These are phyloP conservation scores for Drosophila micromelanica DNA, from an alignment of 1,140 invertebrate genomes.

Conservation along the genomic window DNA sequence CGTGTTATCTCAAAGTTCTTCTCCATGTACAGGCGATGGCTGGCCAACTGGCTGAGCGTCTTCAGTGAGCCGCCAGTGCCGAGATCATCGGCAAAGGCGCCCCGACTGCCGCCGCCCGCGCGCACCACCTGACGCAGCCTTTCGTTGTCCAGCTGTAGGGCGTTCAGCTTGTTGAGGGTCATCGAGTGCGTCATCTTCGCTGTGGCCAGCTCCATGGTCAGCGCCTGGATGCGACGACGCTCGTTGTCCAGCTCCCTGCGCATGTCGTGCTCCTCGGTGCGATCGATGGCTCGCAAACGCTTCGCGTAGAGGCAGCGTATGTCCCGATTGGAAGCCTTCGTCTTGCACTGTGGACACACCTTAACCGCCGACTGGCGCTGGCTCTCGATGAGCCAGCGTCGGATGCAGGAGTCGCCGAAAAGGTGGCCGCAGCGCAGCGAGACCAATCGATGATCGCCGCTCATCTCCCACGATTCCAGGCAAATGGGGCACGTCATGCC, in stretches of 20 bases:
- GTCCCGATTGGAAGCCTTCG: slow-evolving; percentile 89
- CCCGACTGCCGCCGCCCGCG: slow-evolving; percentile 23
- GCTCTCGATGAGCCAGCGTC: slow-evolving; percentile 89
- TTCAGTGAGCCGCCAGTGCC: neutral
- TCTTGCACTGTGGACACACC: slow-evolving; percentile 94
- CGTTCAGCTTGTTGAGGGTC: slow-evolving; percentile 53
- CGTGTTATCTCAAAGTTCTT: slow-evolving; percentile 88
- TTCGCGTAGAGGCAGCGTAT: slow-evolving; percentile 90
- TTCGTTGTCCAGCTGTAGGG: slow-evolving; percentile 56
- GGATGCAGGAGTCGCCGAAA: slow-evolving; percentile 93
- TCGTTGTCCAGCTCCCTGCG: slow-evolving; percentile 85
- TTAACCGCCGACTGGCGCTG: slow-evolving; percentile 84
- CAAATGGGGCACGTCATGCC: slow-evolving; percentile 94
- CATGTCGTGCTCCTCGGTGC: slow-evolving; percentile 87
- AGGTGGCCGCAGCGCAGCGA: slow-evolving; percentile 95
- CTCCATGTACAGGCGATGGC: slow-evolving; percentile 86
- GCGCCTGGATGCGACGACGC: slow-evolving; percentile 75
- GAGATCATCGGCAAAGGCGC: slow-evolving; percentile 14
- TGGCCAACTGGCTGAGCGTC: slow-evolving; percentile 21
- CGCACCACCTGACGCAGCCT: slow-evolving; percentile 53
- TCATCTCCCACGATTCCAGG: slow-evolving; percentile 93
- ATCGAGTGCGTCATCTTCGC: slow-evolving; percentile 86
- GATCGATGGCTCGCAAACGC: slow-evolving; percentile 88
- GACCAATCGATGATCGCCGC: slow-evolving; percentile 92
- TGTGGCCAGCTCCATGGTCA: slow-evolving; percentile 86